Evolutionary conservation across 1,140 invertebrate species (phyloP).

Genomic region (Bombus sibiricus): DNA sequence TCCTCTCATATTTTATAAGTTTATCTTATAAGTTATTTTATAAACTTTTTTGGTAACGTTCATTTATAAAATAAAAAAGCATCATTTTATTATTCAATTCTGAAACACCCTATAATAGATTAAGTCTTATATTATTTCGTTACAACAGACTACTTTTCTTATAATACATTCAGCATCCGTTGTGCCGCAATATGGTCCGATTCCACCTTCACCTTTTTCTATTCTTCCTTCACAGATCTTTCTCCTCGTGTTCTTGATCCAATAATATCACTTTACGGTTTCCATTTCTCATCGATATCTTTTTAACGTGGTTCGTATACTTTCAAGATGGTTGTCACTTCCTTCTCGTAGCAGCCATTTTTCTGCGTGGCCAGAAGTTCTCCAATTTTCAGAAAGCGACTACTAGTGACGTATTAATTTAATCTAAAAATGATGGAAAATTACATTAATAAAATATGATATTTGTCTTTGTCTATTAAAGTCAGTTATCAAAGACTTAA

Average conservation of each 20-base stretch:
- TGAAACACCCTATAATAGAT: slow-evolving; percentile 16
- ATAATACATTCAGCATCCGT: slow-evolving; percentile 40
- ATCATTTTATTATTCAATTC: not conserved
- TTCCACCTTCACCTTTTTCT: slow-evolving; percentile 20
- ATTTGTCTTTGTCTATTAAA: not conserved
- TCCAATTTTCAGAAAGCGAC: slow-evolving; percentile 10
- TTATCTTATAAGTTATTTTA: not conserved
- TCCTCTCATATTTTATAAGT: not conserved
- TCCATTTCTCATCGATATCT: slow-evolving; percentile 18
- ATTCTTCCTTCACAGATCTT: not conserved
- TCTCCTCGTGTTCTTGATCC: not conserved
- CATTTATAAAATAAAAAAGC: not conserved
- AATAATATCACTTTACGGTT: slow-evolving; percentile 30
- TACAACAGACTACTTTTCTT: slow-evolving; percentile 48
- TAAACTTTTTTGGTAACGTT: not conserved
- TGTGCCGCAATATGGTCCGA: slow-evolving; percentile 44
- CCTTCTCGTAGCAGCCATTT: not conserved
- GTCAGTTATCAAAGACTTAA: not conserved
- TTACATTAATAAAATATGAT: not conserved
- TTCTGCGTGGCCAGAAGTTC: not conserved
- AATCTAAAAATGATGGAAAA: not conserved
- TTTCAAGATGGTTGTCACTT: slow-evolving; percentile 1
- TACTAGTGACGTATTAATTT: slow-evolving; percentile 3
- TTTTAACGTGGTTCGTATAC: slow-evolving; percentile 11
- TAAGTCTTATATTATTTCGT: slow-evolving; percentile 30